Base-by-base conservation (phyloP, 2,888 invertebrate genomes). In the Drosophila acutilabella region DNA sequence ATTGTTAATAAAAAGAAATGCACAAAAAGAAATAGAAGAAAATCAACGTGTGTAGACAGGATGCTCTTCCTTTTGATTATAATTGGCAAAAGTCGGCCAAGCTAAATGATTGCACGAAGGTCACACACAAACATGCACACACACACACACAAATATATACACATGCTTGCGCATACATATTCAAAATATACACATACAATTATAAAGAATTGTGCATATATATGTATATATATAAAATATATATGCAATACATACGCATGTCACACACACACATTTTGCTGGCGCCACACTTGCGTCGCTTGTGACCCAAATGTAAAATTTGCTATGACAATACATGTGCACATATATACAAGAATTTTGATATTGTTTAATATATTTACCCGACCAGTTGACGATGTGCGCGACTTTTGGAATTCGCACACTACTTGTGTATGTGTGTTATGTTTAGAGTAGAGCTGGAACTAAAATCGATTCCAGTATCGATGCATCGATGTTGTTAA, bases 21-120 rank as follows among this genome's bases (percentile, higher is more conserved):
- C n/a, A 48, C 10, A 14, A 16, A 14, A 48, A 10, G 14, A 11
- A 20, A 36, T 20, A 20, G 7, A 52, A 16, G 18, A 44, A 36
- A 36, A 36, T 36, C 36, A 36, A 36, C 11, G 36, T 7, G 57
- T 47, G 45, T 26, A 57, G 60, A 33, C 26, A 74, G 74, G 78
- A 74, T 78, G 74, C 74, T 78, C 56, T 44, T 36, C 60, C 66
- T 58, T 44, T 44, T 50, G 64, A 59, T 65, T 71, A 64, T 72
- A 81, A 82, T 81, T 85, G 86, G 76, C 77, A 88, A 65, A 77
- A 80, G 61, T 79, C 75, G 75, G 75, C 71, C 75, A 75, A 78
- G 64, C 60, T 64, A 76, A 59, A 78, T 78, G 70, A 80, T 76
- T 85, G 82, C 77, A 74, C 86, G 86, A 88, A 82, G 88, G 88